Evolutionary conservation across 1,140 invertebrate species (phyloP), one percentile per base, ranked within the genome.

Genomic region (Saccostrea glomerata): DNA sequence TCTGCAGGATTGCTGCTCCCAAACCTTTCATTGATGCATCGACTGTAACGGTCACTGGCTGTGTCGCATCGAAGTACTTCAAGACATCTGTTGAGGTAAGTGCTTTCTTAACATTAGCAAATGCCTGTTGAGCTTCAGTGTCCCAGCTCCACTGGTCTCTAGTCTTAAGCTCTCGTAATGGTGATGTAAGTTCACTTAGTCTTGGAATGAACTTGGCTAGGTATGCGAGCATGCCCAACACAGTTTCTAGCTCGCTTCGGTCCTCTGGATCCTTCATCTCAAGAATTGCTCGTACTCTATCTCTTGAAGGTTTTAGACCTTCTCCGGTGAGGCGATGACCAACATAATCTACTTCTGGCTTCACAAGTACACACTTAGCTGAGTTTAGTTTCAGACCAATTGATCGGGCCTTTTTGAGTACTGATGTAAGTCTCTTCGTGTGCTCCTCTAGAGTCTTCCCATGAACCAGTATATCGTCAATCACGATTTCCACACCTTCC

Each of bases 21-120:
- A 96, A 87, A 4, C 94, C 95, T 73, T 91, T 86, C 54, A 91
- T 89, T 12, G 93, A 94, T 9, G 93, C 93, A 92, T 96, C 95
- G 0, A 94, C 84, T 36, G 85, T 84, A 15, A 91, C n/a, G 17
- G 47, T 85, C 17, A 89, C 63, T 23, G 89, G 85, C n/a, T 87
- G 66, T 0, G 83, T 82, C 1, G 55, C 47, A 56, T 91, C 86
- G 84, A 82, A 91, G 82, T 89, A 89, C 66, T 60, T 88, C 70
- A 91, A 30, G 9, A 89, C 88, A 17, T 70, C 2, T 54, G 70
- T 87, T 36, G 73, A 77, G 6, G 63, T 58, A 11, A 91, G 23
- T 12, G 30, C 40, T 58, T 82, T 30, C 56, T 91, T 91, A 13
- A 92, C 83, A 56, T 84, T 56, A 17, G 40, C 55, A 20, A 86